These are phyloP conservation scores for Montipora sp. DNA, from an alignment of 64 coral and sea anemone species.

Conservation along the genomic window DNA sequence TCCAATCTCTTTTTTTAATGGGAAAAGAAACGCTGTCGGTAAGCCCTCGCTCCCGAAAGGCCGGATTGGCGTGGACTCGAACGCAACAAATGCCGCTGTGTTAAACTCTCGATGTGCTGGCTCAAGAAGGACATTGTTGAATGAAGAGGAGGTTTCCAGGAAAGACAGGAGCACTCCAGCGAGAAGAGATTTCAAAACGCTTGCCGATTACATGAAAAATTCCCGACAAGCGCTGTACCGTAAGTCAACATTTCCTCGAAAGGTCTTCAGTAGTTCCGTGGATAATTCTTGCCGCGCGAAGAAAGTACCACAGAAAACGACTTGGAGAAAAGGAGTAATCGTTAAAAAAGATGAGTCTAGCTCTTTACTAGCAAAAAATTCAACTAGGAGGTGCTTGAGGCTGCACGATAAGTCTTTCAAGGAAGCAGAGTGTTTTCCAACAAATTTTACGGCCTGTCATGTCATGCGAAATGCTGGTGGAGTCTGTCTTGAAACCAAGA, in stretches of 20 bases:
- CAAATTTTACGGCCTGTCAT: background rate
- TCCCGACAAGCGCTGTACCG: background rate
- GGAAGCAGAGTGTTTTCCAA: background rate
- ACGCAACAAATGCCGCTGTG: background rate
- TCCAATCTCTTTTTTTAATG: background rate
- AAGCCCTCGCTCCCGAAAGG: background rate
- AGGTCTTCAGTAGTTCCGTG: background rate
- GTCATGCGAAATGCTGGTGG: background rate
- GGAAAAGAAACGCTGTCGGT: background rate
- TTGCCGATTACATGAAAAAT: background rate
- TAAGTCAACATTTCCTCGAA: slow-evolving; percentile 18
- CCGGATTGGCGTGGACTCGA: background rate
- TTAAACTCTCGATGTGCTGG: background rate
- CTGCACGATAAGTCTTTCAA: background rate
- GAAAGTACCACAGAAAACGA: background rate
- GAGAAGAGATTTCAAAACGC: background rate
- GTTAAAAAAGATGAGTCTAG: background rate
- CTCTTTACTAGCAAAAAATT: background rate
- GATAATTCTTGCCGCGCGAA: background rate
- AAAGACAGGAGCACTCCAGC: background rate
- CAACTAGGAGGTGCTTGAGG: background rate
- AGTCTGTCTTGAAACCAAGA: background rate
- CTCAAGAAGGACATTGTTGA: background rate
- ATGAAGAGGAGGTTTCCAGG: no score
- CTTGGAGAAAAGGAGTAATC: background rate